Evolutionary conservation across 1,140 invertebrate species (phyloP).

Genomic region (Grapholita molesta): DNA sequence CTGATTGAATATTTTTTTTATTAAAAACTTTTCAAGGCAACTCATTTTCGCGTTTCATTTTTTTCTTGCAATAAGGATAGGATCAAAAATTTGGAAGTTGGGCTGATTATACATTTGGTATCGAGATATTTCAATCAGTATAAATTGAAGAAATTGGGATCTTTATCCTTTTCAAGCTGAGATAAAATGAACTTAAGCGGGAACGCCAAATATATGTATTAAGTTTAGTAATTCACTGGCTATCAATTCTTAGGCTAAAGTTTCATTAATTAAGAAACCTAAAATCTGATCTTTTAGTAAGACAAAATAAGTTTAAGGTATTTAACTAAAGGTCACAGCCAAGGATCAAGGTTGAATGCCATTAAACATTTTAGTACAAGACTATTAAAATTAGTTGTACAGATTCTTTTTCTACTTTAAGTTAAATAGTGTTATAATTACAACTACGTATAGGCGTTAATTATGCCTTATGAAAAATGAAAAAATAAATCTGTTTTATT

Average conservation of each 20-base stretch:
- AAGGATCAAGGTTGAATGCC: neutral
- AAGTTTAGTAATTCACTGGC: neutral
- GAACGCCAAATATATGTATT: neutral
- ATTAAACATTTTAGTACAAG: neutral
- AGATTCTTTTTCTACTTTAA: neutral
- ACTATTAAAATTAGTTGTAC: neutral
- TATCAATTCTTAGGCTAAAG: neutral
- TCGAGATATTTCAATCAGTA: neutral
- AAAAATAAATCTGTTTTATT: too few relatives aligned
- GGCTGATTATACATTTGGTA: neutral
- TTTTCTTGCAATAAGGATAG: neutral
- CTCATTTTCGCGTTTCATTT: neutral
- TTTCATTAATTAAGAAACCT: neutral
- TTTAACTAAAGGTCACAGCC: neutral
- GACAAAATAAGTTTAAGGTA: neutral
- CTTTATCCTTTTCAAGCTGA: neutral
- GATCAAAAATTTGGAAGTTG: neutral
- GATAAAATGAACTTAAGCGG: neutral
- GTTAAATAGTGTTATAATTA: neutral
- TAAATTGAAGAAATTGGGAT: too few relatives aligned
- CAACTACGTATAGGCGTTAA: too few relatives aligned
- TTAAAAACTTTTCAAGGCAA: slow-evolving; percentile 32
- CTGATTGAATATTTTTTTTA: slow-evolving; percentile 42
- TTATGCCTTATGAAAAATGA: too few relatives aligned
- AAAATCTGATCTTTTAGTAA: neutral